phyloP scores from a whole-genome alignment of 1,140 invertebrate genomes.

The Sitodiplosis mosellana region DNA sequence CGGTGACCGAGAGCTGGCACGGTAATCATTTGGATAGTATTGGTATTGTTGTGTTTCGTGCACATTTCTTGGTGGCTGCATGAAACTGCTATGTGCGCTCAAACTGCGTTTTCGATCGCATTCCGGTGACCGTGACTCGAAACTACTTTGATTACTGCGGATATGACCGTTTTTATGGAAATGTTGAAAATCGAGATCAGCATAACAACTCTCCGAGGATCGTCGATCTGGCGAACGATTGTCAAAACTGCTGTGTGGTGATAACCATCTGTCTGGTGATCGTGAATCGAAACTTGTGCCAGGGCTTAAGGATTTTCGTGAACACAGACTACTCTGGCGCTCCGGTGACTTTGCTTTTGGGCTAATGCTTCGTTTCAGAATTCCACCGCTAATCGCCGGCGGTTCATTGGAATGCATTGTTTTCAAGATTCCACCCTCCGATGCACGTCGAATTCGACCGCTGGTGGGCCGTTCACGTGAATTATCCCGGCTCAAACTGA shows the following conservation, averaged over 20 bases:
- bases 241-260: constrained; percentile 22
- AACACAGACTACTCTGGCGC: background rate
- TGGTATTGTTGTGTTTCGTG: constrained; percentile 21
- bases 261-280: constrained; percentile 20
- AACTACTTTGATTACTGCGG: constrained; percentile 4
- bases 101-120: constrained; percentile 17
- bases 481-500: constrained; percentile 17
- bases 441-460: constrained; percentile 16
- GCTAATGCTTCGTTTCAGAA: constrained; percentile 19
- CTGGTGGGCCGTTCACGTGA: constrained; percentile 18
- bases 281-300: constrained; percentile 19
- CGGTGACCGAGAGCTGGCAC: background rate
- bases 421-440: constrained; percentile 20
- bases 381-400: constrained; percentile 6
- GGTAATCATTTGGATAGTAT: constrained; percentile 19
- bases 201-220: background rate
- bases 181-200: background rate
- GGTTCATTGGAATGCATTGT: background rate
- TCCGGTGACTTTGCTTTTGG: constrained; percentile 5
- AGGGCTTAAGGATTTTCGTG: constrained; percentile 18
- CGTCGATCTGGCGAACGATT: constrained; percentile 9
- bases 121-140: constrained; percentile 9
- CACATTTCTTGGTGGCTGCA: constrained; percentile 14
- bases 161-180: too few relatives aligned
- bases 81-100: constrained; percentile 22